Base-by-base conservation (phyloP, 1,140 invertebrate genomes). In the Drosophila erecta region DNA sequence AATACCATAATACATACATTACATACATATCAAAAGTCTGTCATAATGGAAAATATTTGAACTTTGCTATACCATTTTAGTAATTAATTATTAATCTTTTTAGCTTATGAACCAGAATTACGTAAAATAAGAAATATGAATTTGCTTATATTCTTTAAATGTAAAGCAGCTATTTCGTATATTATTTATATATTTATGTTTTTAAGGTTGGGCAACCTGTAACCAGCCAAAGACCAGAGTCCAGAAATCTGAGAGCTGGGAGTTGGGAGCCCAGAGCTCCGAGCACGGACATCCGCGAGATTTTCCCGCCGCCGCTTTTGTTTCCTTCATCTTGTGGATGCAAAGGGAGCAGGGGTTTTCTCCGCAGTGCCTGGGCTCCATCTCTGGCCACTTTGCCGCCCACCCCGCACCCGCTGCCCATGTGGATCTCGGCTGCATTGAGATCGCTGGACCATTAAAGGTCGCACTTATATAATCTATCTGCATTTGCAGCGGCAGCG, bases 401-500 rank as follows among this genome's bases (percentile, higher is more conserved):
- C n/a, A n/a, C n/a, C n/a, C n/a, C n/a, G 20, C 47, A n/a, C 27
- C 30, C 8, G 30, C 30, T 8, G n/a, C 47, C 27, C 47, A 33
- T 55, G 22, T 56, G 51, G 46, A 62, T 59, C 62, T 64, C 43
- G 57, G 46, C 75, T 87, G 85, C 79, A 80, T 74, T 65, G 64
- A 78, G 85, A 84, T 86, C 66, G 86, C 90, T 91, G 90, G 90
- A 91, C 90, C 90, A 91, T 90, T 91, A 91, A 91, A 91, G 90
- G 90, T 91, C 90, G 86, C 76, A 14, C 37, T 91, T 91, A 81
- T 76, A 83, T 86, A 85, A 81, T 87, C 79, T 90, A 81, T 84
- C 83, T 87, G 79, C 85, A 81, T 65, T 76, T 46, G 81, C 59
- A 62, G 79, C 38, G 37, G n/a, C n/a, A 41, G n/a, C 14, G n/a